Percentiles rank a stretch among this genome's conserved stretches.
Evolutionary conservation across 1,140 invertebrate species (phyloP).

Genomic region (Ceratina australensis): DNA sequence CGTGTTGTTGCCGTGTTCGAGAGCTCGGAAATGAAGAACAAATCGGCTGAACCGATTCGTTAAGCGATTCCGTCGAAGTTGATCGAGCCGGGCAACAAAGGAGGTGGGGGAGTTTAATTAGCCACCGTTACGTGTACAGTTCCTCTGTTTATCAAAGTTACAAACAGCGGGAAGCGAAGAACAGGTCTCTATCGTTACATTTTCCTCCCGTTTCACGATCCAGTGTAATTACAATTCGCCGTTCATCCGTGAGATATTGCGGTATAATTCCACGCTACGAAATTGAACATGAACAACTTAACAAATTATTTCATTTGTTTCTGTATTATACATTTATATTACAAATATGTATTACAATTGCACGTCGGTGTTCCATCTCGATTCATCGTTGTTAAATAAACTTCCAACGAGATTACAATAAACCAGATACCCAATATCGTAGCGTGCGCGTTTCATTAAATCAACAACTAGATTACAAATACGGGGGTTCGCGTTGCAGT

Average conservation of each 20-base stretch:
- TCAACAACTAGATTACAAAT: not conserved
- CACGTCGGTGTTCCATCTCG: not conserved
- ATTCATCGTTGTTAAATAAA: slow-evolving; percentile 11
- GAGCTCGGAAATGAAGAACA: not conserved
- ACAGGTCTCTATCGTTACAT: not conserved
- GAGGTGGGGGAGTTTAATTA: slow-evolving; percentile 28
- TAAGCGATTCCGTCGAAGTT: not conserved
- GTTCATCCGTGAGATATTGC: not conserved
- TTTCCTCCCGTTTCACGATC: not conserved
- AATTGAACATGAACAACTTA: not conserved
- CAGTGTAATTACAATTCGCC: slow-evolving; percentile 9
- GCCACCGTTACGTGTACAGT: not conserved
- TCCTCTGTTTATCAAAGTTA: not conserved
- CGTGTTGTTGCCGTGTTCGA: not conserved
- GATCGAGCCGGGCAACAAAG: not conserved
- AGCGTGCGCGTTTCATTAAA: not conserved
- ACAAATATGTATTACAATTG: not conserved
- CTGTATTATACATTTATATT: not conserved
- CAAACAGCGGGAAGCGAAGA: not conserved
- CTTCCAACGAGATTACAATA: slow-evolving; percentile 5
- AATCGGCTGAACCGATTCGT: slow-evolving; percentile 4
- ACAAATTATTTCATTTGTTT: slow-evolving; percentile 17
- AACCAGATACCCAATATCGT: not conserved
- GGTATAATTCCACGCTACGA: not conserved
- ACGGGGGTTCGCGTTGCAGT: too few species aligned